Conservation (phyloP, 2,888 invertebrate species). For the Tipula unca region DNA sequence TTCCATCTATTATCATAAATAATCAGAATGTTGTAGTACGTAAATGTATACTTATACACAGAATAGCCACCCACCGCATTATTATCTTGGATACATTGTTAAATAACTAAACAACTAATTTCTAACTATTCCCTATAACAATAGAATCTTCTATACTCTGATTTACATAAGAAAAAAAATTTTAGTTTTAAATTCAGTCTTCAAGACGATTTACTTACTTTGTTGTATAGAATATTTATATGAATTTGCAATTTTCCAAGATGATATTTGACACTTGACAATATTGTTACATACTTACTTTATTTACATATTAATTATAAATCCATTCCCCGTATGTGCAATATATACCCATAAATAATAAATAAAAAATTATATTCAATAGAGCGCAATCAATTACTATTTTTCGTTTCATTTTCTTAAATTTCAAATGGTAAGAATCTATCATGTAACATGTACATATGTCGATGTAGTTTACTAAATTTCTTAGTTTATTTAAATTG, state of each 20-base stretch:
- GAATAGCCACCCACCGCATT: background rate
- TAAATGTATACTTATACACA: too few species aligned
- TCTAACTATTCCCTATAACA: background rate
- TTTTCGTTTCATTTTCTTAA: background rate
- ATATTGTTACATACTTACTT: background rate
- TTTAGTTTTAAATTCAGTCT: background rate
- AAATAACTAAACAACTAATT: background rate
- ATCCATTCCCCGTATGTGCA: background rate
- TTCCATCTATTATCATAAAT: background rate
- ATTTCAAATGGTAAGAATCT: background rate
- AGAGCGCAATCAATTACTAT: background rate
- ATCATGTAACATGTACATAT: background rate
- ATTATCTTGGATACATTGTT: background rate
- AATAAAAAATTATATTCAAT: background rate
- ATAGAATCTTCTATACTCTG: background rate
- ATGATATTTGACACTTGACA: background rate
- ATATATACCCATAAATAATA: background rate
- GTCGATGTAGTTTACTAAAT: background rate
- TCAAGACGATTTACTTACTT: background rate
- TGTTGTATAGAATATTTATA: background rate
- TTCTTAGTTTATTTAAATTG: background rate
- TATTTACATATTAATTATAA: background rate
- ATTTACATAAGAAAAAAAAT: background rate
- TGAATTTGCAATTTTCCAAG: background rate
- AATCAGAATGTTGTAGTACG: background rate